Percentiles rank a stretch among this genome's conserved stretches.
phyloP scores from a whole-genome alignment of 2,113 vertebrate species.

The Lipotes vexillifer region DNA sequence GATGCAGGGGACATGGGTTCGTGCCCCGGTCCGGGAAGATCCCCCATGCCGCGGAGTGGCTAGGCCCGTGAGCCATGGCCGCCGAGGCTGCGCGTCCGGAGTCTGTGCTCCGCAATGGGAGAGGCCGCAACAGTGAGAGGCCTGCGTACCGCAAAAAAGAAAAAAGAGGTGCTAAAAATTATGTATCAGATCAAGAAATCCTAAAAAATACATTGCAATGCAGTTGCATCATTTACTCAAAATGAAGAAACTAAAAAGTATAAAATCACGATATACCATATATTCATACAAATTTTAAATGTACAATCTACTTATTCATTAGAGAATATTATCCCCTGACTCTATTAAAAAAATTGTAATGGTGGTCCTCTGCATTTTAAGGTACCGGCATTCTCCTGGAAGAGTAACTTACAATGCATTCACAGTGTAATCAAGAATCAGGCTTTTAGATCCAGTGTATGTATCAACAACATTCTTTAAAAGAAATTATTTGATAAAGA shows the following conservation, averaged over 20 bases:
- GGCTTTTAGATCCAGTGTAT: not conserved
- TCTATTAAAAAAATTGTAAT: not conserved
- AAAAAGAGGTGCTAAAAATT: not conserved
- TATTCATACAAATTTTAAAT: not conserved
- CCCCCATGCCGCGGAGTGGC: too few species aligned
- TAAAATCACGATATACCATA: not conserved
- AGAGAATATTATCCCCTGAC: not conserved
- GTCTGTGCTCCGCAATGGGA: rapidly evolving
- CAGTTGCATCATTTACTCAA: not conserved
- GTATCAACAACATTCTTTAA: not conserved
- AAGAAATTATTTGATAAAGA: not conserved
- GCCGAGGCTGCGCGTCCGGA: too few species aligned
- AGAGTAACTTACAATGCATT: not conserved
- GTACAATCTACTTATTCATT: not conserved
- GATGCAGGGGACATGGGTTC: too few species aligned
- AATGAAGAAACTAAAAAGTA: not conserved
- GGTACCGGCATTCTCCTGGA: not conserved
- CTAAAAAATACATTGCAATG: not conserved
- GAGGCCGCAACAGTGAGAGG: too few species aligned
- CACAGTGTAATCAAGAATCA: not conserved
- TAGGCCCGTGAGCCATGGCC: too few species aligned
- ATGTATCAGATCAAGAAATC: not conserved
- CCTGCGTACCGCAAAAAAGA: too few species aligned
- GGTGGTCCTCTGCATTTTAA: not conserved
- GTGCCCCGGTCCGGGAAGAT: too few species aligned